phyloP scores from a whole-genome alignment of 2,797 vertebrate species.

The Macroramphosus scolopax region DNA sequence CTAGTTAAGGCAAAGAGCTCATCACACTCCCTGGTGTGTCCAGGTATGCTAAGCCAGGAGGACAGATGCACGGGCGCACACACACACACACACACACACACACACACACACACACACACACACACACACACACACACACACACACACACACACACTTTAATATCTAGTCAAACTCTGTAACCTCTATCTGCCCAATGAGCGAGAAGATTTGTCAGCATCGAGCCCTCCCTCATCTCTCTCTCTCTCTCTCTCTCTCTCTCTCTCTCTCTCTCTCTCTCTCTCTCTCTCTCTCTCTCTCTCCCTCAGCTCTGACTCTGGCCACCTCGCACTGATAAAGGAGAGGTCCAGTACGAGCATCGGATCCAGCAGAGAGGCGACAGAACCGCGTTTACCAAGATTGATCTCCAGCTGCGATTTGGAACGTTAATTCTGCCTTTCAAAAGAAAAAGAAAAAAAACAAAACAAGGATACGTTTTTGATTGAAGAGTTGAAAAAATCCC shows the following conservation, averaged over 20 bases:
- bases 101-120: too few relatives aligned
- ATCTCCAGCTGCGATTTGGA: slow-evolving; percentile 25
- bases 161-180: slow-evolving; percentile 69
- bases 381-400: slow-evolving; percentile 22
- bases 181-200: slow-evolving; percentile 74
- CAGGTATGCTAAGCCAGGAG: too few relatives aligned
- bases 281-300: slow-evolving; percentile 41
- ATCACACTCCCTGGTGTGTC: too few relatives aligned
- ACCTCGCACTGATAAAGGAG: slow-evolving; percentile 67
- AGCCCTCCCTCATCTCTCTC: slow-evolving; percentile 56
- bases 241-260: slow-evolving; percentile 42
- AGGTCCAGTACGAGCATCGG: slow-evolving; percentile 60
- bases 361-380: slow-evolving; percentile 37
- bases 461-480: slow-evolving; percentile 17
- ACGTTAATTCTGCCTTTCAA: slow-evolving; percentile 3
- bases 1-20: too few relatives aligned
- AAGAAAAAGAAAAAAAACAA: neutral
- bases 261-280: slow-evolving; percentile 36
- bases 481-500: slow-evolving; percentile 4
- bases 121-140: too few relatives aligned
- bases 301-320: slow-evolving; percentile 57
- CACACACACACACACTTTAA: slow-evolving; percentile 26
- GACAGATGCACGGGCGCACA: too few relatives aligned
- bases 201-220: slow-evolving; percentile 63
- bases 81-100: too few relatives aligned